Evolutionary conservation across 1,140 invertebrate genomes (phyloP), one percentile per base, ranked within the genome.

Genomic region (Drosophila jambulina): DNA sequence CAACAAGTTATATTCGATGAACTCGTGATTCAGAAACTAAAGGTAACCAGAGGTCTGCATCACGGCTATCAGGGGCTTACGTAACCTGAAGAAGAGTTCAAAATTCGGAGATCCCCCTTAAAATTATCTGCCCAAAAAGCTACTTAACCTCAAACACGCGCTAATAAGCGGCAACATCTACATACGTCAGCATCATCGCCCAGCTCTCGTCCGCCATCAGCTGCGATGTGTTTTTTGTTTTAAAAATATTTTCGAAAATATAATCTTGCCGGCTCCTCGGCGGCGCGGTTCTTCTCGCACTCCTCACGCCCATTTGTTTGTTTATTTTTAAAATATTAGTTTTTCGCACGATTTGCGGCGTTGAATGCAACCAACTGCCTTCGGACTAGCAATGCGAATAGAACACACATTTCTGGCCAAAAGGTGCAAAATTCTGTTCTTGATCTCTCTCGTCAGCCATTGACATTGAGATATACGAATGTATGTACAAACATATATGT

Each of bases 181-280:
- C 19, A 23, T 56, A 32, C 75, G 58, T 60, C 46, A 59, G 58
- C 72, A 64, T 46, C 64, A 23, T 34, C 54, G 51, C 51, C 32
- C 32, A 21, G n/a, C 51, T 15, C 19, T 32, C 51, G 32, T 36
- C 45, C 29, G 38, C 51, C 75, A 51, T 51, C 81, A 62, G 69
- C 71, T 74, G 68, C 67, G 67, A 32, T 23, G 29, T 43, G 46
- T 51, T 76, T 84, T 62, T 80, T 80, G 67, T 64, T 83, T 87
- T 83, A 71, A 80, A 88, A 88, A 80, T 87, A 84, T 87, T 90
- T 78, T 88, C 77, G 58, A 88, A 84, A 75, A 80, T 87, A 90
- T 80, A 80, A 75, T 60, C 68, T 74, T 71, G 80, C 84, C 84
- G 84, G 84, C 80, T 80, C 63, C 40, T 51, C 57, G 62, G 64